Conservation (phyloP, 2,113 vertebrate species). For the Labeo catla region DNA sequence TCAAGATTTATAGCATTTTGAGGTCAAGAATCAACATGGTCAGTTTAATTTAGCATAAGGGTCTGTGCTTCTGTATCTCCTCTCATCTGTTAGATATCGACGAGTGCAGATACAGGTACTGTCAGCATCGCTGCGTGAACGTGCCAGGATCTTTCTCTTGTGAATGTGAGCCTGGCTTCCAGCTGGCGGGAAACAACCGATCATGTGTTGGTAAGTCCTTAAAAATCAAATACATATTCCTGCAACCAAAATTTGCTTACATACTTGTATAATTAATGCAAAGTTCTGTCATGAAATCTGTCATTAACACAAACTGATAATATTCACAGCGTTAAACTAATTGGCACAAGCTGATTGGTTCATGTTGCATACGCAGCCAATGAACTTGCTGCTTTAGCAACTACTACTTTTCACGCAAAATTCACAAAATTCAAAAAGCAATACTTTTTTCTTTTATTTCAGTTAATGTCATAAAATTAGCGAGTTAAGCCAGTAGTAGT, state of each 20-base stretch:
- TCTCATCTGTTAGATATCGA: conserved; percentile 80
- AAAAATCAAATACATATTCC: background rate
- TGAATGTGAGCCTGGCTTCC: conserved; percentile 90
- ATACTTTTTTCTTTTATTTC: no score
- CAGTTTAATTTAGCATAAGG: background rate
- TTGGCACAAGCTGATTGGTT: no score
- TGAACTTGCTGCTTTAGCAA: no score
- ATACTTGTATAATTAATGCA: background rate
- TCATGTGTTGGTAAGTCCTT: conserved; percentile 86
- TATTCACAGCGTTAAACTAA: no score
- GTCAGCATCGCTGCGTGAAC: conserved; percentile 91
- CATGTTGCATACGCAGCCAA: no score
- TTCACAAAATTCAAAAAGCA: no score
- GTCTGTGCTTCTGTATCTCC: background rate
- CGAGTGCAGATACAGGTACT: conserved; percentile 88
- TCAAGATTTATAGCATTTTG: background rate
- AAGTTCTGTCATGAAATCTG: no score
- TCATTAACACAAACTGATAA: no score
- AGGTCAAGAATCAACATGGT: background rate
- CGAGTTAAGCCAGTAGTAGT: no score
- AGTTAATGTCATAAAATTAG: no score
- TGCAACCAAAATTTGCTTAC: background rate
- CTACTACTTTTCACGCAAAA: no score
- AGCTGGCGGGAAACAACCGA: conserved; percentile 88
- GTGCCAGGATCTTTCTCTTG: conserved; percentile 88